Evolutionary conservation across 1,140 invertebrate genomes (phyloP), one percentile per base, ranked within the genome.

Genomic region (Chrysoperla carnea): DNA sequence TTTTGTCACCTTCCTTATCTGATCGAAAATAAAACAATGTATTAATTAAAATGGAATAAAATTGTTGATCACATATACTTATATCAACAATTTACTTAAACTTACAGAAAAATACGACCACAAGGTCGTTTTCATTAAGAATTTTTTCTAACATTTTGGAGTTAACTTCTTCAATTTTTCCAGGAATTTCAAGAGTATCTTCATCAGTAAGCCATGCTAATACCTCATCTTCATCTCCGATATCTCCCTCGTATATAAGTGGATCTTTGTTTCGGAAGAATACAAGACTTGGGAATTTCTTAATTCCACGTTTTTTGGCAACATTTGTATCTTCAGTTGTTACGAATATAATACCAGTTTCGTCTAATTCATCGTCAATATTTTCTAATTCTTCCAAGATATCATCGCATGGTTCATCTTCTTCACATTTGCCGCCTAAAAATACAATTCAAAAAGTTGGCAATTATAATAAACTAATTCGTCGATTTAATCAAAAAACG

Each of bases 31-130:
- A 39, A 44, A 37, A 48, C 40, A 28, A 27, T 41, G 43, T 47
- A 48, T 13, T 35, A 29, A 17, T 13, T 37, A 39, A 41, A 8
- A 40, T 23, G 17, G 2, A 23, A 23, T 5, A 5, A 23, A 23
- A 23, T 23, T 39, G 28, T 39, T 39, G 31, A 39, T 11, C 36
- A 39, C 12, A 39, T 14, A 8, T 37, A 17, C 13, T 41, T 43
- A 35, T 42, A 41, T 17, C 23, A 42, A n/a, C n/a, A n/a, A n/a
- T 23, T 23, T 23, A 3, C 5, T 23, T 23, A 9, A 15, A 73
- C 84, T 81, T 72, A 90, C 85, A 92, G 63, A 93, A 94, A 55
- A 90, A 89, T 13, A 91, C 87, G 35, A 91, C 85, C 37, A 92
- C 78, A 54, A 89, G 79, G 52, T 87, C 78, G 52, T 88, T 89